phyloP scores from a whole-genome alignment of 2,113 vertebrate genomes.

The Verasper variegatus region DNA sequence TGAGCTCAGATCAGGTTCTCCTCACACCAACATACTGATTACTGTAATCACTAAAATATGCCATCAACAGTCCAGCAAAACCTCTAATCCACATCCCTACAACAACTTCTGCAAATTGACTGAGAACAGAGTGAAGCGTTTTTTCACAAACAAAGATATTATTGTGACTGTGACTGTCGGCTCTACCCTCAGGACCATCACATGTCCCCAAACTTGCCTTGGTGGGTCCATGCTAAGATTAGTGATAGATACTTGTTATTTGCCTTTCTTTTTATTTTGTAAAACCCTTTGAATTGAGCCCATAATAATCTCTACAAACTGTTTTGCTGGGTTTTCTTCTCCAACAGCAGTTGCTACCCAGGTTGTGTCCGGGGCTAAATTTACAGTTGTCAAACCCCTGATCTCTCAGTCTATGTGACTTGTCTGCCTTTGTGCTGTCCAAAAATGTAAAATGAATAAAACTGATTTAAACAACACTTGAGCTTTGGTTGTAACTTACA shows the following conservation, averaged over 20 bases:
- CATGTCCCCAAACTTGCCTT: background rate
- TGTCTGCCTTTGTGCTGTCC: no score
- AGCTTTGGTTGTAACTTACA: no score
- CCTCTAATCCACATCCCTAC: slow-evolving; percentile 32
- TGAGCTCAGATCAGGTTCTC: slow-evolving; percentile 54
- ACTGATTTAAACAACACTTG: no score
- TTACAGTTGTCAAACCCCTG: no score
- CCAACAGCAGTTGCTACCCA: background rate
- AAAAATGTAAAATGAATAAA: no score
- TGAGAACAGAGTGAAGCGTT: background rate
- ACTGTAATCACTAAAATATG: slow-evolving; percentile 43
- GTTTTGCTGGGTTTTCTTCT: background rate
- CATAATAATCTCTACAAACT: background rate
- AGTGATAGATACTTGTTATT: background rate
- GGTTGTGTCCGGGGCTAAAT: no score
- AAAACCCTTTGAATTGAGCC: background rate
- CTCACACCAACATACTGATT: slow-evolving; percentile 34
- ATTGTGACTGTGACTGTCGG: background rate
- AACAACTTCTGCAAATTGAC: background rate
- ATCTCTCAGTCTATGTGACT: no score
- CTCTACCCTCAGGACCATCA: background rate
- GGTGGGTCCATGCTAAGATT: background rate
- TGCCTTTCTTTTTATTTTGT: background rate
- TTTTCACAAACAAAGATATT: background rate
- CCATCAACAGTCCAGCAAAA: slow-evolving; percentile 43